Evolutionary conservation across 2,888 invertebrate genomes (phyloP).

Genomic region (Aporophyla lueneburgensis): DNA sequence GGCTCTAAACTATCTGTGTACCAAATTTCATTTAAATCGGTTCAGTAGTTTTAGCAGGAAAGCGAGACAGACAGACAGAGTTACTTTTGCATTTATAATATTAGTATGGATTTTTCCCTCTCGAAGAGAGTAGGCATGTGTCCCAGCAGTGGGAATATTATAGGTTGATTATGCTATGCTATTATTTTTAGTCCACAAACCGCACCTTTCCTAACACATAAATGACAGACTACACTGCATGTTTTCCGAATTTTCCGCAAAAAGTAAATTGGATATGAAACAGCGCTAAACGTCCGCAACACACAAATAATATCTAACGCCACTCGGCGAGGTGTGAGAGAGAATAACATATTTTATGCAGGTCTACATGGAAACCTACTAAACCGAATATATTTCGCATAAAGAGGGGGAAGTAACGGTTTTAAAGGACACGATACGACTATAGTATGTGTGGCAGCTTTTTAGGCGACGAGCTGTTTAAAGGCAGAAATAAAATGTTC

Average conservation of each 20-base stretch:
- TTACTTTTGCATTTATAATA: no score
- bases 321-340: constrained; percentile 67
- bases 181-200: not conserved
- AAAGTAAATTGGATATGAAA: constrained; percentile 21
- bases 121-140: no score
- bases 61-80: no score
- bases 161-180: no score
- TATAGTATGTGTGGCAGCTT: not conserved
- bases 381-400: constrained; percentile 84
- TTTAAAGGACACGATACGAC: constrained; percentile 72
- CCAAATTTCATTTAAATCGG: no score
- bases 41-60: no score
- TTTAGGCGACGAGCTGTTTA: not conserved
- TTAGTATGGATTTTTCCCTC: no score
- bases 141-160: no score
- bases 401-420: constrained; percentile 69
- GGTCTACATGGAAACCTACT: constrained; percentile 84
- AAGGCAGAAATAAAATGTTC: not conserved
- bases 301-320: constrained; percentile 76
- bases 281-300: constrained; percentile 61
- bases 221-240: not conserved
- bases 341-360: constrained; percentile 84
- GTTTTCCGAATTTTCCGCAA: constrained; percentile 7
- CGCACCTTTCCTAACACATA: not conserved
- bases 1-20: no score